These are phyloP conservation scores for Achroia grisella DNA, from an alignment of 1,140 invertebrate species.

Conservation along the genomic window DNA sequence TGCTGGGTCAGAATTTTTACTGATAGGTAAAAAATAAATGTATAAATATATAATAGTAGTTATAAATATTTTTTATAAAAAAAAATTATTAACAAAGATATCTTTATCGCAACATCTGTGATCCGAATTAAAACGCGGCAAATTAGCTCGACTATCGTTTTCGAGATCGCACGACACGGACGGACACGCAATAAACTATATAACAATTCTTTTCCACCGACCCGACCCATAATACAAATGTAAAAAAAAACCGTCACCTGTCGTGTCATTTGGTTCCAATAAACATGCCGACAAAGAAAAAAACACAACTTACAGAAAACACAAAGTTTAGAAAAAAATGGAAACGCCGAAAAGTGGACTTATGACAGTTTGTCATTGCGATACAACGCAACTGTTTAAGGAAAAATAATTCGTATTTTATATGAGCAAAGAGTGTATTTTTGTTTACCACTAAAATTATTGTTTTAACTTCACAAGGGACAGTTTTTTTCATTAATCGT, in stretches of 20 bases:
- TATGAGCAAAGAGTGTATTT: neutral
- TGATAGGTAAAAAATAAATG: too few species aligned
- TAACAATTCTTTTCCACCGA: constrained; percentile 50
- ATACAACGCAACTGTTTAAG: neutral
- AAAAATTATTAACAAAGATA: constrained; percentile 14
- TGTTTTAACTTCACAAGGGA: constrained; percentile 38
- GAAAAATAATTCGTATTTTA: neutral
- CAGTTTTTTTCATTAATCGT: constrained; percentile 55
- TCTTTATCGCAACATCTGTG: constrained; percentile 53
- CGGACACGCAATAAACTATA: constrained; percentile 64
- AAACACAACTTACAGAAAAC: constrained; percentile 26
- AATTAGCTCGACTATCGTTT: constrained; percentile 44
- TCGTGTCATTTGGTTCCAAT: constrained; percentile 70
- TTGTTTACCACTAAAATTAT: neutral
- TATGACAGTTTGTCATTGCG: constrained; percentile 40
- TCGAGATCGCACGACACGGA: constrained; percentile 35
- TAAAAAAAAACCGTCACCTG: constrained; percentile 61
- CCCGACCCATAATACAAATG: constrained; percentile 27
- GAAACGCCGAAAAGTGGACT: constrained; percentile 54
- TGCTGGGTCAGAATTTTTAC: too few species aligned
- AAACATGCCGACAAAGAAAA: constrained; percentile 58
- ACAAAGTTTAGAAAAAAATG: constrained; percentile 52
- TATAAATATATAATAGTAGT: too few species aligned
- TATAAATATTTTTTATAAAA: constrained; percentile 3
- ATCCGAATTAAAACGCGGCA: constrained; percentile 41